Base-by-base conservation (phyloP, 1,140 invertebrate species). In the Hycleus cichorii region DNA sequence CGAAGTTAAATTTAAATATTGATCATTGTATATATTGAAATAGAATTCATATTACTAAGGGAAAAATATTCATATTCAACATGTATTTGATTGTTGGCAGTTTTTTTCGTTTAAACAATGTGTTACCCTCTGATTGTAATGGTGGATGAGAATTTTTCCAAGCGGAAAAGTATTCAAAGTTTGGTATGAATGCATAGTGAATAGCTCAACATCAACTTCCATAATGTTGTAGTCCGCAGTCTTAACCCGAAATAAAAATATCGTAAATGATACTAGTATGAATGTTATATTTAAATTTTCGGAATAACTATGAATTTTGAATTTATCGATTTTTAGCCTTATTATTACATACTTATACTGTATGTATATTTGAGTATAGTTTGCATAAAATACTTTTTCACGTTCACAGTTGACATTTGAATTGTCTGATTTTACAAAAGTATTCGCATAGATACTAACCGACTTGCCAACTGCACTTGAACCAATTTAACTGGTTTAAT, bases 201-300 rank as follows among this genome's bases (percentile, higher is more conserved):
- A 56, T 56, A 56, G 45, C 38, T 46, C 32, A 47, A 48, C 47
- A 57, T 49, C 53, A 47, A 44, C 47, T 57, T 39, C 46, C 46
- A 48, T 45, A 44, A 53, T 49, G 27, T 47, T 27, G 24, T 40
- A 48, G 54, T 48, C 32, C 46, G 43, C 54, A 57, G 46, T 39
- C 54, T 57, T 48, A 57, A 57, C 54, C 54, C 47, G 24, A 49
- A 57, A 57, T 57, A 57, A 49, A 57, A 49, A 40, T 57, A 46
- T 27, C 39, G 49, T 57, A 49, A 57, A 57, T 48, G 54, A 48
- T 56, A 56, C 26, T 24, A 45, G 24, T 26, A 54, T 54, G 52
- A 54, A 54, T 54, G 43, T 56, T 56, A 56, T 39, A 56, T 56
- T 56, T 56, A 47, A 45, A 39, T 27, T 9, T 44, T 42, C 46